Conservation (phyloP, 1,140 invertebrate species). For the Littorina saxatilis region DNA sequence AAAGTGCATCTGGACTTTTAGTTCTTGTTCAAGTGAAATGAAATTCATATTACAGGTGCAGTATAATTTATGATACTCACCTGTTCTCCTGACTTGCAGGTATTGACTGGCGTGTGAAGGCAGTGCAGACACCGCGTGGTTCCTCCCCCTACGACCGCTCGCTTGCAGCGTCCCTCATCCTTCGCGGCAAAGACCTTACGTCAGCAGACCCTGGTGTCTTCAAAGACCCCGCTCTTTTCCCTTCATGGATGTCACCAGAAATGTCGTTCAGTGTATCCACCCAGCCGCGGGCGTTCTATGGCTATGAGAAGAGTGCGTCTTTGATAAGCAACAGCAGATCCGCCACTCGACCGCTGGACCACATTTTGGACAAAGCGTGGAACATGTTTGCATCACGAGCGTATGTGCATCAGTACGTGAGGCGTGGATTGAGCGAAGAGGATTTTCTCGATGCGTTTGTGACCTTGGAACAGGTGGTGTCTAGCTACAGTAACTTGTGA, state of each 20-base stretch:
- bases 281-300: slow-evolving; percentile 65
- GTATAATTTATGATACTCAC: no score
- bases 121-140: slow-evolving; percentile 52
- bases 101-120: slow-evolving; percentile 72
- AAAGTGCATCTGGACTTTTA: no score
- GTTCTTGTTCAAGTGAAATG: no score
- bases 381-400: slow-evolving; percentile 74
- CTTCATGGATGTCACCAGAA: slow-evolving; percentile 65
- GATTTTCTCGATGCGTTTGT: slow-evolving; percentile 75
- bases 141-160: slow-evolving; percentile 59
- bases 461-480: slow-evolving; percentile 72
- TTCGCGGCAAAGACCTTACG: slow-evolving; percentile 67
- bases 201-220: slow-evolving; percentile 59
- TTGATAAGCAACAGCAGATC: slow-evolving; percentile 71
- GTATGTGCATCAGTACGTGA: slow-evolving; percentile 75
- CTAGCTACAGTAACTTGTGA: slow-evolving; percentile 71
- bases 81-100: slow-evolving; percentile 58
- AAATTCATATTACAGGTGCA: no score
- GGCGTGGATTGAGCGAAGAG: slow-evolving; percentile 71
- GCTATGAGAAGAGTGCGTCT: slow-evolving; percentile 72
- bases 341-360: slow-evolving; percentile 60
- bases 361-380: slow-evolving; percentile 73
- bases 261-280: slow-evolving; percentile 50
- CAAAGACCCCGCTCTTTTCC: slow-evolving; percentile 66
- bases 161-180: slow-evolving; percentile 66